Base-by-base conservation (phyloP, 2,113 vertebrate species). In the Neolamprologus variostigma region DNA sequence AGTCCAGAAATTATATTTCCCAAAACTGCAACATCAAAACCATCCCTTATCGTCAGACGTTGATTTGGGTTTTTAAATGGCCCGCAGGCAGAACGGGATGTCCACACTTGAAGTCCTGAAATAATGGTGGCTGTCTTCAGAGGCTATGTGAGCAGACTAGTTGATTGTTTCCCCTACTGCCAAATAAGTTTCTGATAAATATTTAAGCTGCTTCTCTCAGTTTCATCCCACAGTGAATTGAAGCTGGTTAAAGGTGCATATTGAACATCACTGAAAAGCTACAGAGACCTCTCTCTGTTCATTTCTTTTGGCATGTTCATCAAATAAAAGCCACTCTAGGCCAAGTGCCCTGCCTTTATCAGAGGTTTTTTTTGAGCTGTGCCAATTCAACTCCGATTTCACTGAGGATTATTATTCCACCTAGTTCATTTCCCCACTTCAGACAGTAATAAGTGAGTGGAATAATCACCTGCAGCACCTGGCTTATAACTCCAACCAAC, bases 391-490 rank as follows among this genome's bases (percentile, higher is more conserved):
- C 89, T 86, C 82, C 80, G 84, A 71, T 90, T 94, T 89, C 83
- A 83, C 33, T 23, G 63, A 89, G 79, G 82, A 88, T 88, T 88
- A 87, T 93, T 86, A 92, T 89, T 89, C 73, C 85, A 89, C 57
- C 84, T 91, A 81, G 53, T 91, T 92, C 88, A 89, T 94, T 92
- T 80, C 76, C 81, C 89, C 88, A 89, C 90, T 92, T 94, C 89
- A 93, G 80, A 87, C 76, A 6, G 82, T 93, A 93, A 92, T 84
- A 91, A 92, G 82, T 53, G 6, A 90, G 86, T 28, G 87, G 68
- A 89, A 91, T 92, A 86, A 93, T 92, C 89, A 87, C 84, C 84
- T 84, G 87, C 79, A 23, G 82, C 92, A 93, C 90, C 92, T 92
- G 91, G 42, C 76, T 88, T 37, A 53, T 79, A 78, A 78, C 88